These are phyloP conservation scores for Campylomormyrus tamandua DNA, from an alignment of 2,113 vertebrate species.

Conservation along the genomic window DNA sequence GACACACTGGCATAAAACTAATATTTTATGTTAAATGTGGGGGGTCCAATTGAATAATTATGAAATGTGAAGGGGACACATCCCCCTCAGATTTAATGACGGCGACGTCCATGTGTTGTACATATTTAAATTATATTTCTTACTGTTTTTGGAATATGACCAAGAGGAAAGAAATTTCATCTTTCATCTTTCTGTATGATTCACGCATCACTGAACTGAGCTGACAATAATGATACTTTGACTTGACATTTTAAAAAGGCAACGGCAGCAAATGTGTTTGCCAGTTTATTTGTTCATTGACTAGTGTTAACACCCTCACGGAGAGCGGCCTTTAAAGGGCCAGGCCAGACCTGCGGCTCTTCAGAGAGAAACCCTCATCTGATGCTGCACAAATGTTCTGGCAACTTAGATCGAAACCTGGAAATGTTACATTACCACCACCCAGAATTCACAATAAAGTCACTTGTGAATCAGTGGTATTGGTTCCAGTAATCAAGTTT, in stretches of 20 bases:
- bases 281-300: not conserved
- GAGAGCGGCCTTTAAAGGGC: not conserved
- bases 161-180: not conserved
- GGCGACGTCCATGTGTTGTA: not conserved
- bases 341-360: not conserved
- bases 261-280: not conserved
- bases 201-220: not conserved
- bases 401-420: not conserved
- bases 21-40: too few species aligned
- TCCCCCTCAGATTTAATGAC: too few species aligned
- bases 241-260: not conserved
- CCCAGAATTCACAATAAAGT: not conserved
- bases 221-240: not conserved
- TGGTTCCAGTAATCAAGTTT: not conserved
- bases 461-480: not conserved
- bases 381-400: not conserved
- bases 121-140: not conserved
- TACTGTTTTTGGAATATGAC: not conserved
- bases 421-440: not conserved
- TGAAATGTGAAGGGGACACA: too few species aligned
- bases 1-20: too few species aligned
- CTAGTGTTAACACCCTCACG: not conserved
- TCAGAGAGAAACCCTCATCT: not conserved
- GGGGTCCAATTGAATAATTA: too few species aligned
- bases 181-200: not conserved